Evolutionary conservation across 2,113 vertebrate genomes (phyloP).

Genomic region (Ellobius talpinus): DNA sequence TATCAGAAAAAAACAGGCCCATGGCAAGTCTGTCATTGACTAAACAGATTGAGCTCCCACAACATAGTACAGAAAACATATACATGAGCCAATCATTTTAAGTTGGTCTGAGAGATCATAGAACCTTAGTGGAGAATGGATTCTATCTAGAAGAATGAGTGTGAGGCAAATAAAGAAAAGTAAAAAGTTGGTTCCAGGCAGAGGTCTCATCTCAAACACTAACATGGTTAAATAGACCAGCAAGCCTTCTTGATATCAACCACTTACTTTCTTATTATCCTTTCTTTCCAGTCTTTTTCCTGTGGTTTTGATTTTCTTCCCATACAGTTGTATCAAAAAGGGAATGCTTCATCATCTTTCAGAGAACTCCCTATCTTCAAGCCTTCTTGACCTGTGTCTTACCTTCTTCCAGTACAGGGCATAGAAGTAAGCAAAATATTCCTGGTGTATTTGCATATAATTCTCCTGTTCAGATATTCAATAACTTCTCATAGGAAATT

Average conservation of each 20-base stretch:
- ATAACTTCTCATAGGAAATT: background rate
- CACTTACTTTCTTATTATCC: background rate
- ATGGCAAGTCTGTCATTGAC: too few relatives aligned
- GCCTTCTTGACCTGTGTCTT: background rate
- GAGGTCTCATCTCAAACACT: slow-evolving; percentile 15
- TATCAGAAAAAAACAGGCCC: too few relatives aligned
- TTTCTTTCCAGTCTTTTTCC: slow-evolving; percentile 11
- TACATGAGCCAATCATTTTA: background rate
- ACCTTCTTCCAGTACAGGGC: background rate
- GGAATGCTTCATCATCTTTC: background rate
- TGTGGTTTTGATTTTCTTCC: background rate
- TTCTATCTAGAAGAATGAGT: slow-evolving; percentile 17
- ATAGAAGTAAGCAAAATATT: slow-evolving; percentile 11
- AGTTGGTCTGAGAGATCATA: background rate
- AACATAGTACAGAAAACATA: slow-evolving; percentile 16
- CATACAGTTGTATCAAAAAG: background rate
- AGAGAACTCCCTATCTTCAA: background rate
- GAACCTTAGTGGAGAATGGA: background rate
- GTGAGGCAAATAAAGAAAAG: slow-evolving; percentile 12
- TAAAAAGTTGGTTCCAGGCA: background rate
- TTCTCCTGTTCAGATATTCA: slow-evolving; percentile 39
- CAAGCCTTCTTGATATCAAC: background rate
- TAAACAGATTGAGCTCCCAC: too few relatives aligned
- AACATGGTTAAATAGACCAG: background rate
- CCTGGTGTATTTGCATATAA: background rate